These are phyloP conservation scores for Leucozona laternaria DNA, from an alignment of 2,888 invertebrate species.

Conservation along the genomic window DNA sequence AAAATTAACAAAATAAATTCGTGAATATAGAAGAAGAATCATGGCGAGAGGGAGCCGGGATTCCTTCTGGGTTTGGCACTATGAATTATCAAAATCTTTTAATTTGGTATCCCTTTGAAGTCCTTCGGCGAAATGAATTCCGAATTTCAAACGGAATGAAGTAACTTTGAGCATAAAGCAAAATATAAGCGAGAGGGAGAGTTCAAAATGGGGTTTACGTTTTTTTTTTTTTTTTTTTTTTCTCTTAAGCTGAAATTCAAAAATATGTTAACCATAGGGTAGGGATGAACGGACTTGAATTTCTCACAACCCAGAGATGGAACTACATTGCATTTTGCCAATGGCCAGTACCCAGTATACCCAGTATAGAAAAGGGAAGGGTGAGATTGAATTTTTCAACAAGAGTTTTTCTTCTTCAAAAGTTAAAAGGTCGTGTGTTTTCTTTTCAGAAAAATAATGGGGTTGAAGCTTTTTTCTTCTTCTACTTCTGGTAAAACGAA, in stretches of 20 bases:
- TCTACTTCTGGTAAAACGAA: slow-evolving; percentile 13
- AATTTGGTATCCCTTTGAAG: slow-evolving; percentile 66
- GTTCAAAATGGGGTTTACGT: not conserved
- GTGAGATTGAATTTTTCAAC: slow-evolving; percentile 23
- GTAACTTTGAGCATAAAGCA: slow-evolving; percentile 64
- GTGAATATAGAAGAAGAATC: slow-evolving; percentile 21
- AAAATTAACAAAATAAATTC: slow-evolving; percentile 12
- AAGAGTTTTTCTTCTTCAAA: slow-evolving; percentile 39
- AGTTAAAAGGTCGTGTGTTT: slow-evolving; percentile 51
- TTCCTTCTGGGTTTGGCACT: slow-evolving; percentile 43
- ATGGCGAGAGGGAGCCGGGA: not conserved
- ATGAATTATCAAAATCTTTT: slow-evolving; percentile 73
- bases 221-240: not conserved
- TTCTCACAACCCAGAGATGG: not conserved
- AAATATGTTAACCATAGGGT: slow-evolving; percentile 51
- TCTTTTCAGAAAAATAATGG: slow-evolving; percentile 17
- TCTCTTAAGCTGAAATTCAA: slow-evolving; percentile 9
- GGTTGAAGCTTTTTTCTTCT: not conserved
- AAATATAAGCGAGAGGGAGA: slow-evolving; percentile 8
- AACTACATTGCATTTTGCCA: slow-evolving; percentile 43
- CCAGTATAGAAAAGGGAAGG: too few relatives aligned
- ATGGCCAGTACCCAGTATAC: slow-evolving; percentile 31
- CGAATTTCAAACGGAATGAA: slow-evolving; percentile 60
- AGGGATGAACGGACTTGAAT: slow-evolving; percentile 33
- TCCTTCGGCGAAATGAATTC: slow-evolving; percentile 56